A percentile compares a stretch with the other conserved stretches of the same genome.
Evolutionary conservation across 2,797 vertebrate genomes (phyloP).

Genomic region (Sebastes glaucus): DNA sequence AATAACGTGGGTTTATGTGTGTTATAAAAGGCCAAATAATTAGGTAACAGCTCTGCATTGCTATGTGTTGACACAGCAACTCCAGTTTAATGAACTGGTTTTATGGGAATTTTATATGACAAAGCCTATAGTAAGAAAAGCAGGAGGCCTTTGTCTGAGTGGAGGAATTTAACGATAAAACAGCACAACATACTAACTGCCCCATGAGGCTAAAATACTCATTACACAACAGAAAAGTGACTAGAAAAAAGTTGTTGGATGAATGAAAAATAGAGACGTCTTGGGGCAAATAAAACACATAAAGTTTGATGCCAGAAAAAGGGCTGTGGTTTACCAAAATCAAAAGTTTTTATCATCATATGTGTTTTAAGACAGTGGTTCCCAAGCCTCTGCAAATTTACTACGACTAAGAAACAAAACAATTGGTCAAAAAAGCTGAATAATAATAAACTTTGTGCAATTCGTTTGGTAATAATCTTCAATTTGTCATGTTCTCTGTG

Average conservation of each 20-base stretch:
- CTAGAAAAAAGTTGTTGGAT: background rate
- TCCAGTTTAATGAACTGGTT: slow-evolving; percentile 47
- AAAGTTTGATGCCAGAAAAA: background rate
- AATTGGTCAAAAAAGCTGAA: no score
- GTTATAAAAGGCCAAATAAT: slow-evolving; percentile 24
- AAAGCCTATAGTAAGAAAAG: background rate
- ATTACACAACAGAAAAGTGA: slow-evolving; percentile 6
- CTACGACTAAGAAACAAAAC: no score
- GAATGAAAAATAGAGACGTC: background rate
- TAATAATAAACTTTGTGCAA: no score
- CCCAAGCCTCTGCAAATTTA: background rate
- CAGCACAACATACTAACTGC: background rate
- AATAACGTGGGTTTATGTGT: background rate
- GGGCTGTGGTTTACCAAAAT: background rate
- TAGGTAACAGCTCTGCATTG: slow-evolving; percentile 8
- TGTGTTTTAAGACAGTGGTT: background rate
- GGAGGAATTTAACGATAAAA: slow-evolving; percentile 38
- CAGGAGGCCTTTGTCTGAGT: slow-evolving; percentile 8
- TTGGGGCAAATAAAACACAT: background rate
- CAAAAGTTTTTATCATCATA: background rate
- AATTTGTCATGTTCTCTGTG: no score
- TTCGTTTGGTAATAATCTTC: no score
- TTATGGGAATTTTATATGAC: slow-evolving; percentile 48
- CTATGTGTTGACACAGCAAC: slow-evolving; percentile 61
- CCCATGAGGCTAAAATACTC: background rate